A percentile compares a stretch with the other conserved stretches of the same genome.
Conservation (phyloP, 2,113 vertebrate species). For the Entelurus aequoreus region DNA sequence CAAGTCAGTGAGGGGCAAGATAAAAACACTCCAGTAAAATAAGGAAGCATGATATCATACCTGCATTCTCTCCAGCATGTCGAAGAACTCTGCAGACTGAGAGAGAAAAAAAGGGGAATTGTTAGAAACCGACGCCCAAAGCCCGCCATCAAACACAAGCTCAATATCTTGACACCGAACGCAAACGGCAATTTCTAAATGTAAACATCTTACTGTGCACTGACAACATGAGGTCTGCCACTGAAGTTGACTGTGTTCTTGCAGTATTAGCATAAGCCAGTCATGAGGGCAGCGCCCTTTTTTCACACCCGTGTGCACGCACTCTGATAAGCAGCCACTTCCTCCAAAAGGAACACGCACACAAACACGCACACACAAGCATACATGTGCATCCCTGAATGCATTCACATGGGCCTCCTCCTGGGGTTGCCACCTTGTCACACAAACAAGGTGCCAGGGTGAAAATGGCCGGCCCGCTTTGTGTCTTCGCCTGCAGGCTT, state of each 20-base stretch:
- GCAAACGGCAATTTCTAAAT: conserved; percentile 5
- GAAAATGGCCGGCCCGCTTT: conserved; percentile 20
- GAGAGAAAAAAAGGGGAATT: conserved; percentile 30
- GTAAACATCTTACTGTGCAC: conserved; percentile 9
- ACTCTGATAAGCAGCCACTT: conserved; percentile 51
- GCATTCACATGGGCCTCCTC: conserved; percentile 18
- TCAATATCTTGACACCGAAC: background rate
- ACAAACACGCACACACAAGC: conserved; percentile 2
- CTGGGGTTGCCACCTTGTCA: conserved; percentile 14
- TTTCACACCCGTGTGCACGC: conserved; percentile 30
- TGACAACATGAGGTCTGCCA: background rate
- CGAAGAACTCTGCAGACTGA: conserved; percentile 97
- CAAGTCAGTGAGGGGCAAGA: background rate
- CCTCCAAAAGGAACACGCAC: conserved; percentile 26
- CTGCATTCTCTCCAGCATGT: conserved; percentile 99
- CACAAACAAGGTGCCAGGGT: conserved; percentile 21
- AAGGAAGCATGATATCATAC: conserved; percentile 58
- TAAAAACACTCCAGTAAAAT: background rate
- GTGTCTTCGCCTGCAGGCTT: conserved; percentile 7
- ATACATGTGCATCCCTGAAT: background rate
- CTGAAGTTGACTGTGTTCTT: background rate
- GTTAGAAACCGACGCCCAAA: background rate
- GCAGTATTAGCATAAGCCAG: conserved; percentile 17
- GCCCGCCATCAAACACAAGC: background rate
- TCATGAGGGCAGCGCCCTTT: conserved; percentile 21